Evolutionary conservation across 1,140 invertebrate genomes (phyloP).

Genomic region (Plodia interpunctella): DNA sequence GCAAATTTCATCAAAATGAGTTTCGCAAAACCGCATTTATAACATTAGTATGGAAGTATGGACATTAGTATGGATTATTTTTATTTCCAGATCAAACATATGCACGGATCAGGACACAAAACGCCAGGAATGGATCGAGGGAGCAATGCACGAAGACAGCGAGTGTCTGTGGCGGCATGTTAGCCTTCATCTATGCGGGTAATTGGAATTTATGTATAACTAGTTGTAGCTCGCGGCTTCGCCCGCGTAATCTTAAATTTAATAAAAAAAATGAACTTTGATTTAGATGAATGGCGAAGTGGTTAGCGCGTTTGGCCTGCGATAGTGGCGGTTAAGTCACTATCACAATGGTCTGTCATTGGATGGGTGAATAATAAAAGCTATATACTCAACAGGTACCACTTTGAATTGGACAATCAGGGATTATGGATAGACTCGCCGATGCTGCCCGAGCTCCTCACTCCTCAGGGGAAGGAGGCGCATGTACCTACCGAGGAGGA

Average conservation of each 20-base stretch:
- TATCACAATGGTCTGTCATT: too few species aligned
- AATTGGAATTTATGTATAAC: slow-evolving; percentile 18
- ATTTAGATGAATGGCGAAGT: too few species aligned
- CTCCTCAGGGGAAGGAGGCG: slow-evolving; percentile 38
- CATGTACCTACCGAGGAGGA: slow-evolving; percentile 35
- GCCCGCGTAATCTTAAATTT: too few species aligned
- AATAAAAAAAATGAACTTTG: too few species aligned
- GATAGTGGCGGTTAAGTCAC: too few species aligned
- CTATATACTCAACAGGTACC: slow-evolving; percentile 40
- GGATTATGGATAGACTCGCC: slow-evolving; percentile 69
- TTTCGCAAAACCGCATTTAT: too few species aligned
- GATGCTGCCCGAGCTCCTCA: slow-evolving; percentile 62
- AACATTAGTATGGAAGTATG: too few species aligned
- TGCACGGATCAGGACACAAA: slow-evolving; percentile 45
- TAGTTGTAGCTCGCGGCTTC: too few species aligned
- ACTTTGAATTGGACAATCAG: slow-evolving; percentile 66
- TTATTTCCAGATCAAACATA: slow-evolving; percentile 54
- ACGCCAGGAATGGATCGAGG: slow-evolving; percentile 66
- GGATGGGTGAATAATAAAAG: too few species aligned
- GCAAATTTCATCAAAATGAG: too few species aligned
- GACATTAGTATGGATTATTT: not conserved
- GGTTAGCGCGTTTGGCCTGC: too few species aligned
- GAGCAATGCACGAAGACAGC: slow-evolving; percentile 67
- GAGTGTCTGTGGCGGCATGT: slow-evolving; percentile 67
- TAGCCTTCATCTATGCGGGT: slow-evolving; percentile 63